phyloP scores from a whole-genome alignment of 1,140 invertebrate genomes.

The Trichonephila clavipes region DNA sequence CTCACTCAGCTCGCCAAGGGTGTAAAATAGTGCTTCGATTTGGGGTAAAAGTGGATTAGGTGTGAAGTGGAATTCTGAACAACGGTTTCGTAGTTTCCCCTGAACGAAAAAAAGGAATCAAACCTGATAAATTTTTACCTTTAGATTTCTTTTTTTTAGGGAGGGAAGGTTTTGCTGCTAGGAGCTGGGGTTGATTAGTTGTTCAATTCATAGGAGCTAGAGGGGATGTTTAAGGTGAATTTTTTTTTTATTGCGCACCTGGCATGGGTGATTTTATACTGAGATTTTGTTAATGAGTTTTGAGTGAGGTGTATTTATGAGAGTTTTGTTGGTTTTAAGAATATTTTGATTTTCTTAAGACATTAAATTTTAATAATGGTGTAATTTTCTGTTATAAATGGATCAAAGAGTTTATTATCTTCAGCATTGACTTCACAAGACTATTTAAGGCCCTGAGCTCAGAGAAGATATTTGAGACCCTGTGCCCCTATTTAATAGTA shows the following conservation, averaged over 20 bases:
- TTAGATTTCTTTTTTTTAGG: neutral
- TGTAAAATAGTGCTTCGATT: slow-evolving; percentile 45
- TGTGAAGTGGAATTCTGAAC: neutral
- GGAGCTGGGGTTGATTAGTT: neutral
- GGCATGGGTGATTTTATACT: neutral
- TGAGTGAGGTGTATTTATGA: neutral
- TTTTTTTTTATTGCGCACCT: no score
- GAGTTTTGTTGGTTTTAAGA: neutral
- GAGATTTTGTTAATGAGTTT: neutral
- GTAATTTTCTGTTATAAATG: no score
- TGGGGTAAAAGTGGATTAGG: slow-evolving; percentile 48
- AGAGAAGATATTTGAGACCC: no score
- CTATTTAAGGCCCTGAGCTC: no score
- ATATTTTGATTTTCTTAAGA: no score
- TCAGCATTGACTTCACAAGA: no score
- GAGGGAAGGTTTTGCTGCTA: neutral
- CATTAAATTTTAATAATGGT: no score
- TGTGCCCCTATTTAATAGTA: no score
- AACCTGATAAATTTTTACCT: slow-evolving; percentile 16
- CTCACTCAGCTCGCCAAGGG: slow-evolving; percentile 60
- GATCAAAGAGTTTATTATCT: no score
- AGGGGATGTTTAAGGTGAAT: neutral
- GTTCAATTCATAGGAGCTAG: neutral
- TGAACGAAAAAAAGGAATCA: neutral
- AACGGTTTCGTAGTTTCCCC: neutral